These are phyloP conservation scores for Drosophila asahinai DNA, from an alignment of 1,140 invertebrate species.

Conservation along the genomic window DNA sequence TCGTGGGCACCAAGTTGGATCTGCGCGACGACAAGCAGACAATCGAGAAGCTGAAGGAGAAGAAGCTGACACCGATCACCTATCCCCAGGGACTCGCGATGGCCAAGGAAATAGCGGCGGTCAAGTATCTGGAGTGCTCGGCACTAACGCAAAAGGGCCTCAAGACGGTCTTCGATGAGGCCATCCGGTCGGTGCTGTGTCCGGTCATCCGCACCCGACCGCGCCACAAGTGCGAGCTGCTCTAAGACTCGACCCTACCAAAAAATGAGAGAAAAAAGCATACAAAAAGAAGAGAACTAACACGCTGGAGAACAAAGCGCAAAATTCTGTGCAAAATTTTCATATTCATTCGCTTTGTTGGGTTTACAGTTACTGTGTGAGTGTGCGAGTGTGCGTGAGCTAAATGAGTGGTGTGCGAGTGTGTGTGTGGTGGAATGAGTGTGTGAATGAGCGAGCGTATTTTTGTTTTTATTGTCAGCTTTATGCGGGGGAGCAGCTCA, in stretches of 20 bases:
- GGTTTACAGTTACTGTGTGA: slow-evolving; percentile 50
- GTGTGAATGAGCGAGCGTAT: slow-evolving; percentile 31
- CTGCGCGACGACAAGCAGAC: slow-evolving; percentile 99
- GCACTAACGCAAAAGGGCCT: slow-evolving; percentile 99
- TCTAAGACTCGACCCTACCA: slow-evolving; percentile 86
- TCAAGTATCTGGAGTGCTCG: slow-evolving; percentile 98
- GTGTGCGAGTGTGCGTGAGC: slow-evolving; percentile 32
- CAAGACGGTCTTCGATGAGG: slow-evolving; percentile 99
- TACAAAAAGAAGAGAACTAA: slow-evolving; percentile 15
- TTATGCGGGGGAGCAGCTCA: slow-evolving; percentile 45
- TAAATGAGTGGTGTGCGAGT: slow-evolving; percentile 1
- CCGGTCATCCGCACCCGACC: slow-evolving; percentile 91
- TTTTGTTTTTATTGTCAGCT: slow-evolving; percentile 58
- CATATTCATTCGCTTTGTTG: slow-evolving; percentile 69
- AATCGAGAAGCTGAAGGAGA: slow-evolving; percentile 98
- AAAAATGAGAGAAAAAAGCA: slow-evolving; percentile 1
- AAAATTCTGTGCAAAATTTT: slow-evolving; percentile 64
- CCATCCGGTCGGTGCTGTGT: slow-evolving; percentile 98
- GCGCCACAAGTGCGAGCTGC: slow-evolving; percentile 90
- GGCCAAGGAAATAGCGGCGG: slow-evolving; percentile 99
- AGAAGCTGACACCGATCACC: slow-evolving; percentile 98
- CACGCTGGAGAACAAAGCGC: slow-evolving; percentile 54
- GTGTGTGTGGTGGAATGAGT: slow-evolving; percentile 11
- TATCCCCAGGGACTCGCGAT: slow-evolving; percentile 98
- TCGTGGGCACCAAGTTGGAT: slow-evolving; percentile 96